Percentiles rank a stretch among this genome's conserved stretches.
phyloP scores from a whole-genome alignment of 2,797 vertebrate species.

The Coregonus suidteri region DNA sequence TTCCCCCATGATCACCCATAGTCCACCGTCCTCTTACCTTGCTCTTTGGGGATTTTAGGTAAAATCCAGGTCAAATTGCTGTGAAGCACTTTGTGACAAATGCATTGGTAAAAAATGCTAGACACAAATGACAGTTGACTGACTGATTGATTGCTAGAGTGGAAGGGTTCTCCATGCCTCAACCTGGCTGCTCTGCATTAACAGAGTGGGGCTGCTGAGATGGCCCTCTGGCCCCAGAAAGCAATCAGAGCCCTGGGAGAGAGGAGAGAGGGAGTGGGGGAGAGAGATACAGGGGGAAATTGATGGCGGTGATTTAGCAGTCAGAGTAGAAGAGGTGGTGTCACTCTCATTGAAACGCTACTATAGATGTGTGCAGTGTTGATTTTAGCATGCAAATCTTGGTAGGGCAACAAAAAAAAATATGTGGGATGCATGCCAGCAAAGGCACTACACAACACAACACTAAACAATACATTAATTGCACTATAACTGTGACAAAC shows the following conservation, averaged over 20 bases:
- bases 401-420: no score
- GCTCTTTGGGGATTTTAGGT: background rate
- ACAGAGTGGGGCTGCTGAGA: background rate
- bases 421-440: no score
- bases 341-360: conserved; percentile 44
- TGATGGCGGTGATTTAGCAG: conserved; percentile 24
- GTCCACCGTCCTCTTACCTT: background rate
- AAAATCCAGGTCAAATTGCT: background rate
- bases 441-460: no score
- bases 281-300: conserved; percentile 21
- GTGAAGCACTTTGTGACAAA: background rate
- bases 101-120: background rate
- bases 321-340: conserved; percentile 35
- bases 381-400: no score
- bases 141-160: background rate
- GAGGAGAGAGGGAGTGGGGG: conserved; percentile 20
- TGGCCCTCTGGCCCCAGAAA: conserved; percentile 28
- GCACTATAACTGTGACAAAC: no score
- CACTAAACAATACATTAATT: no score
- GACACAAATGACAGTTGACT: background rate
- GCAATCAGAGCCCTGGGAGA: conserved; percentile 60
- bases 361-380: conserved; percentile 26
- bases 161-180: no score
- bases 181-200: background rate
- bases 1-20: background rate